Evolutionary conservation across 92 coral and sea anemone genomes (phyloP), one percentile per base, ranked within the genome.

Genomic region (Phymanthus crucifer): DNA sequence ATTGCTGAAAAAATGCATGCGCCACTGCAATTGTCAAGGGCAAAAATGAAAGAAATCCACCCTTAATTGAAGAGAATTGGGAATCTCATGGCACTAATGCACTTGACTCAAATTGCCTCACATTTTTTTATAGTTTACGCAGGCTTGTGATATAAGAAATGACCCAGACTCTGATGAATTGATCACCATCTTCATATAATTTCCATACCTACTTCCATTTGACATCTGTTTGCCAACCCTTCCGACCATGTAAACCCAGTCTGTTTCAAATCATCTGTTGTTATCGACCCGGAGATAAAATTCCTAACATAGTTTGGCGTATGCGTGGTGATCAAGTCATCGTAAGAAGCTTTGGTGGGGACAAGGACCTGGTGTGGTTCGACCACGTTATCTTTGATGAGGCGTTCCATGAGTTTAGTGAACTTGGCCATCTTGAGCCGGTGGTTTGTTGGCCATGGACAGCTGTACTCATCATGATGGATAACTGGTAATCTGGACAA

Each of bases 171-270:
- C n/a, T n/a, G n/a, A n/a, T n/a, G n/a, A n/a, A n/a, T n/a, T n/a
- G n/a, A n/a, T 43, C 34, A 16, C 19, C 12, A 13, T 27, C 68
- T 21, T 21, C 0, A 17, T 50, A 50, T 50, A 50, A 50, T 50
- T 14, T 4, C n/a, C 89, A 58, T 89, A 89, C 92, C 92, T 73
- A 89, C 92, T 85, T 89, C 92, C 57, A 78, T 84, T 19, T 71
- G 83, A 67, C 89, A 85, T 77, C 92, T 85, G 37, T 82, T 81
- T 12, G 83, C 87, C 38, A 89, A 85, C 12, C 89, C 92, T 38
- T 78, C 77, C 26, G 92, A 81, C 92, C 92, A 89, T n/a, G 77
- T 83, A 72, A 89, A 89, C 73, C 92, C 92, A 43, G 87, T 85
- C 72, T 71, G 75, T 36, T 83, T 48, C 92, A 89, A 85, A 34